phyloP scores from a whole-genome alignment of 2,113 vertebrate species.

The Maccullochella peelii region DNA sequence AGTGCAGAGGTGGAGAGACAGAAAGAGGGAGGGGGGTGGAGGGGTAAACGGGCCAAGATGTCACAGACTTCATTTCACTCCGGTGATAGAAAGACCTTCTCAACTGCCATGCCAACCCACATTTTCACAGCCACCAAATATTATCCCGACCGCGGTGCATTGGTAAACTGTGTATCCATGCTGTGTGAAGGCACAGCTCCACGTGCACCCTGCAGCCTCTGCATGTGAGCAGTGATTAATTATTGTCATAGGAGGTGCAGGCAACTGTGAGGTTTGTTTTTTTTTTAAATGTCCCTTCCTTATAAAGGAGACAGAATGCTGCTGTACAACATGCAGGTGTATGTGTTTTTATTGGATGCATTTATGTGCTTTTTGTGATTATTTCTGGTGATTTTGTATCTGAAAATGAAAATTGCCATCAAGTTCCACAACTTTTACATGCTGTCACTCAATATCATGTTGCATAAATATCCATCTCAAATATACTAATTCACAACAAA shows the following conservation, averaged over 20 bases:
- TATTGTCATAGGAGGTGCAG: conserved; percentile 37
- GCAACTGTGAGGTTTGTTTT: neutral
- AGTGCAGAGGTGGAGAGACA: conserved; percentile 69
- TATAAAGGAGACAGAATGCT: neutral
- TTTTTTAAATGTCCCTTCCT: neutral
- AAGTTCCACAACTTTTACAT: neutral
- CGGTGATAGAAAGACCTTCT: conserved; percentile 74
- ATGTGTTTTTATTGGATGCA: neutral
- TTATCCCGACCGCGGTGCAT: conserved; percentile 48
- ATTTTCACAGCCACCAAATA: conserved; percentile 75
- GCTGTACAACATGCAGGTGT: neutral
- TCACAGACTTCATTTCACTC: conserved; percentile 79
- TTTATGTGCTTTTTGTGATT: neutral
- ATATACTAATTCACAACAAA: neutral
- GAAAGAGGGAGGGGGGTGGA: conserved; percentile 18
- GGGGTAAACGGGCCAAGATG: conserved; percentile 65
- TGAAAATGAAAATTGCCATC: neutral
- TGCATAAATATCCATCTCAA: neutral
- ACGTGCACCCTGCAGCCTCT: conserved; percentile 39
- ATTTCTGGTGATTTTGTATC: neutral
- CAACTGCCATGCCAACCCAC: conserved; percentile 67
- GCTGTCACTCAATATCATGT: neutral
- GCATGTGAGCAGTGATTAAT: conserved; percentile 57
- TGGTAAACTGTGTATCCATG: conserved; percentile 48
- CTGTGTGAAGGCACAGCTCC: conserved; percentile 46